Percentiles rank a stretch among this genome's conserved stretches.
phyloP scores from a whole-genome alignment of 2,113 vertebrate species.

The Halichoerus grypus region DNA sequence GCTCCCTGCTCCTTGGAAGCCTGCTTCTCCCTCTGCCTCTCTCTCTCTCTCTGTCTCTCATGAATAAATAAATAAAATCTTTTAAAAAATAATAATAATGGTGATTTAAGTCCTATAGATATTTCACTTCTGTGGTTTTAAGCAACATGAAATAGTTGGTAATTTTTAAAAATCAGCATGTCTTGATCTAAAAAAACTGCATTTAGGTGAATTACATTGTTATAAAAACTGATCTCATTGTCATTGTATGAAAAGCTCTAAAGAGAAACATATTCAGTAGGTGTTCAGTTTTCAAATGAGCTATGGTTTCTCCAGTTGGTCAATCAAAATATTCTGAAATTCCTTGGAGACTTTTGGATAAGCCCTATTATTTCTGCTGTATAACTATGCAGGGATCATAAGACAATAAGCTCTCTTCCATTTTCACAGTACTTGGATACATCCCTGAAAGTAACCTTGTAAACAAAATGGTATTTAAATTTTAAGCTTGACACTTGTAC shows the following conservation, averaged over 20 bases:
- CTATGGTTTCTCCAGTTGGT: neutral
- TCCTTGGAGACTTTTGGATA: neutral
- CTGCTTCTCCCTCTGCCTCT: too few relatives aligned
- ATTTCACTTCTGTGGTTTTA: neutral
- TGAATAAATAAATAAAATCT: too few relatives aligned
- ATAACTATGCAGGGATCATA: neutral
- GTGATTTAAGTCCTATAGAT: too few relatives aligned
- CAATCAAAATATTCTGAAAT: neutral
- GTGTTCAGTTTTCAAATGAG: neutral
- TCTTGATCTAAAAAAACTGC: neutral
- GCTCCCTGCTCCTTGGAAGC: too few relatives aligned
- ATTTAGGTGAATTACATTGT: neutral
- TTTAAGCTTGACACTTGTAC: neutral
- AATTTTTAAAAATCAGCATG: neutral
- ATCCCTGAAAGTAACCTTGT: neutral
- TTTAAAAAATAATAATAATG: too few relatives aligned
- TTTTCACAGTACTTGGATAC: neutral
- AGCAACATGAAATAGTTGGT: neutral
- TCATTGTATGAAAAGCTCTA: neutral
- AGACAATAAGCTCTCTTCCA: neutral
- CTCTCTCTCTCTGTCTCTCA: too few relatives aligned
- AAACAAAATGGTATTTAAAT: neutral
- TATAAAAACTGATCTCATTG: neutral
- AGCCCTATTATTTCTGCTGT: neutral
- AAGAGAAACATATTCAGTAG: neutral